Evolutionary conservation across 2,113 vertebrate species (phyloP).

Genomic region (Cephalopholis sonnerati): DNA sequence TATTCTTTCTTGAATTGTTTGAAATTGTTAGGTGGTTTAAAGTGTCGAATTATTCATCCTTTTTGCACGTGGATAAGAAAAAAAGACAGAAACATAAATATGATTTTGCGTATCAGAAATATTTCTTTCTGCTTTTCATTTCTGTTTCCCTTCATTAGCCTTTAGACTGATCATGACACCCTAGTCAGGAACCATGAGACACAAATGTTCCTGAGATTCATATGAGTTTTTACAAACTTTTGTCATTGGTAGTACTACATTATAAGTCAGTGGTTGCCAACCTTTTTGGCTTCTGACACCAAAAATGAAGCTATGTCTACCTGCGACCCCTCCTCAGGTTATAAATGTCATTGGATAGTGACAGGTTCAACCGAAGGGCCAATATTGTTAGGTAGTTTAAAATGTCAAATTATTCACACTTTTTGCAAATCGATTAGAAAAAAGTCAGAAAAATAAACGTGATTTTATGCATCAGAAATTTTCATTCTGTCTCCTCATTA

Average conservation of each 20-base stretch:
- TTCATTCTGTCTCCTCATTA: neutral
- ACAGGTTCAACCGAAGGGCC: neutral
- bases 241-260: too few relatives aligned
- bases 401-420: neutral
- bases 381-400: neutral
- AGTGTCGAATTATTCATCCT: neutral
- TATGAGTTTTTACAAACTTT: too few relatives aligned
- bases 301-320: neutral
- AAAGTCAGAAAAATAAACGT: neutral
- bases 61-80: neutral
- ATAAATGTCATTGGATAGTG: neutral
- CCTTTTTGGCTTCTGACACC: neutral
- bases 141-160: neutral
- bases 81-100: neutral
- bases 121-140: neutral
- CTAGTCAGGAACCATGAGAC: too few relatives aligned
- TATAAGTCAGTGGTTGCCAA: neutral
- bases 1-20: neutral
- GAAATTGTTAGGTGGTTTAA: neutral
- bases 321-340: neutral
- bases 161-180: neutral
- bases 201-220: too few relatives aligned
- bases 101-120: neutral
- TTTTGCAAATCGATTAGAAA: neutral
- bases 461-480: neutral